Evolutionary conservation across 2,797 vertebrate species (phyloP).

Genomic region (Mareca penelope): DNA sequence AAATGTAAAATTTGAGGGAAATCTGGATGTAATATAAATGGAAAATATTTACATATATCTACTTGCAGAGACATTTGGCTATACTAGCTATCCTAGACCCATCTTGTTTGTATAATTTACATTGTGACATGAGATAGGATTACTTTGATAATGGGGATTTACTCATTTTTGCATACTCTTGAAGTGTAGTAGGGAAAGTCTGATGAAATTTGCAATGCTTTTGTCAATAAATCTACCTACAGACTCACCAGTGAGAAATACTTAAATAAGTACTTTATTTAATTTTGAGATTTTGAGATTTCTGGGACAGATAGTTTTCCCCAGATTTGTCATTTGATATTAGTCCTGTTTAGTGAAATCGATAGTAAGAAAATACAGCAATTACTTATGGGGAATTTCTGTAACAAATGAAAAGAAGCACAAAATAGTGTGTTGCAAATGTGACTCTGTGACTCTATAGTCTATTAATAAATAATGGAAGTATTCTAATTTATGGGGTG

Average conservation of each 20-base stretch:
- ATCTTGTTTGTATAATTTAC: constrained; percentile 21
- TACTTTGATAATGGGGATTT: not conserved
- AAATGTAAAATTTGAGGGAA: not conserved
- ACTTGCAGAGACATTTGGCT: constrained; percentile 23
- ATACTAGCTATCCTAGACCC: not conserved
- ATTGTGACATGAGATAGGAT: constrained; percentile 16
- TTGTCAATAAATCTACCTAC: not conserved
- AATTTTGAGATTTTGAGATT: not conserved
- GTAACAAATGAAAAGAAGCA: not conserved
- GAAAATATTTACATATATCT: not conserved
- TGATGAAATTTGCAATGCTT: constrained; percentile 33
- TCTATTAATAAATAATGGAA: not conserved
- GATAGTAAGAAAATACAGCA: not conserved
- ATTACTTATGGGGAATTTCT: not conserved
- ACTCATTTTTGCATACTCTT: constrained; percentile 17
- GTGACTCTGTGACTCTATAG: not conserved
- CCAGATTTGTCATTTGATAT: not conserved
- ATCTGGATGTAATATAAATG: not conserved
- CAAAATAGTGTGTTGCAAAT: not conserved
- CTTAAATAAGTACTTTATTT: not conserved
- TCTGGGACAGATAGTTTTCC: not conserved
- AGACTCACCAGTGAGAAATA: not conserved
- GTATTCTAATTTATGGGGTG: not conserved
- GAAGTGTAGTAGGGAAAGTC: not conserved
- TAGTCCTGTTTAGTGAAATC: not conserved